Conservation (phyloP, 2,888 invertebrate species). For the Eristalinus sepulchralis region DNA sequence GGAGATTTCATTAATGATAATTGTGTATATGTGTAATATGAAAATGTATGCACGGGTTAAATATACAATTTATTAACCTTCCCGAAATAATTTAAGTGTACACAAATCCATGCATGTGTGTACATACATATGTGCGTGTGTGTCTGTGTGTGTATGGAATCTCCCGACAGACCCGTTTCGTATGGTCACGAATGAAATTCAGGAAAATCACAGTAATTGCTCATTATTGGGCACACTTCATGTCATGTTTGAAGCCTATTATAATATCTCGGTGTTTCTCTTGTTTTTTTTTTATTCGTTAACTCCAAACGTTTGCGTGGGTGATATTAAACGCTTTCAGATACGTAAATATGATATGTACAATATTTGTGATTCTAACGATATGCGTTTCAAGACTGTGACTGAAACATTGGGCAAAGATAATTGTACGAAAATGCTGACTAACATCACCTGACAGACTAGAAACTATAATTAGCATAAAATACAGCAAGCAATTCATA, state of each 20-base stretch:
- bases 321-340: not conserved
- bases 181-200: constrained; percentile 36
- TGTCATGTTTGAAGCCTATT: constrained; percentile 72
- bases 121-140: not conserved
- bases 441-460: too few relatives aligned
- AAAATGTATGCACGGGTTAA: not conserved
- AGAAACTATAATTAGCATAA: too few relatives aligned
- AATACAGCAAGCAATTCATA: too few relatives aligned
- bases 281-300: constrained; percentile 36
- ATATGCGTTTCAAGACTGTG: not conserved
- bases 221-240: constrained; percentile 80
- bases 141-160: not conserved
- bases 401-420: not conserved
- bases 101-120: not conserved
- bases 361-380: not conserved
- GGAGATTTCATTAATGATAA: not conserved
- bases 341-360: not conserved
- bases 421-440: too few relatives aligned
- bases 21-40: not conserved
- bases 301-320: constrained; percentile 28
- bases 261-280: constrained; percentile 19
- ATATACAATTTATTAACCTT: not conserved
- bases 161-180: not conserved
- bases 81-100: not conserved
- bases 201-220: constrained; percentile 75